Base-by-base conservation (phyloP, 1,140 invertebrate genomes). In the Dryas iulia region DNA sequence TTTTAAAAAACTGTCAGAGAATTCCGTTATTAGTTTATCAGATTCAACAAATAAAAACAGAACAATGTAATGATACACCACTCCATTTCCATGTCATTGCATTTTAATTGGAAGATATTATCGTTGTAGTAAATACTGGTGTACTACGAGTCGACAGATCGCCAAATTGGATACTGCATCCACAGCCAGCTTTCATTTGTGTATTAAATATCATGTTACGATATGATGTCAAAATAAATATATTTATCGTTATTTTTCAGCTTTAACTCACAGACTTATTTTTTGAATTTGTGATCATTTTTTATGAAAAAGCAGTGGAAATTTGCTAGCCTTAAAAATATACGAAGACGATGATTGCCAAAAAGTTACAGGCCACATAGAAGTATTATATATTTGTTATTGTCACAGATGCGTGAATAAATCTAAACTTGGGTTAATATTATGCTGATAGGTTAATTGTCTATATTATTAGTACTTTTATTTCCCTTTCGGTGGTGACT, bases 61-160 rank as follows among this genome's bases (percentile, higher is more conserved):
- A 24, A 6, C 4, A 39, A 24, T 30, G 3, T 54, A n/a, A 63
- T 54, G 10, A 54, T 31, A 54, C n/a, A 47, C 11, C 14, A 18
- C 14, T 59, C 5, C 23, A 25, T 59, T 67, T 61, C 28, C 23
- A 30, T 35, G 58, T 60, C 65, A 52, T 60, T 60, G 60, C 39
- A 21, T 59, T 61, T 67, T 60, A 56, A 67, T 67, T 67, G 66
- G 35, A 54, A 60, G 66, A 67, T 67, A 56, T 61, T 60, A 67
- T 67, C 66, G 23, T 21, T 6, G 59, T 31, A 67, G 57, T 66
- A 61, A 60, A 56, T 61, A 67, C 23, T n/a, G 65, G 12, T 66
- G 30, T 56, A 58, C 18, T 28, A 14, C n/a, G 33, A 56, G 59
- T 31, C 39, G 47, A 66, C 39, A 33, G 57, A 54, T 56, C 59